Base-by-base conservation (phyloP, 2,113 vertebrate genomes). In the Tylochromis polylepis region DNA sequence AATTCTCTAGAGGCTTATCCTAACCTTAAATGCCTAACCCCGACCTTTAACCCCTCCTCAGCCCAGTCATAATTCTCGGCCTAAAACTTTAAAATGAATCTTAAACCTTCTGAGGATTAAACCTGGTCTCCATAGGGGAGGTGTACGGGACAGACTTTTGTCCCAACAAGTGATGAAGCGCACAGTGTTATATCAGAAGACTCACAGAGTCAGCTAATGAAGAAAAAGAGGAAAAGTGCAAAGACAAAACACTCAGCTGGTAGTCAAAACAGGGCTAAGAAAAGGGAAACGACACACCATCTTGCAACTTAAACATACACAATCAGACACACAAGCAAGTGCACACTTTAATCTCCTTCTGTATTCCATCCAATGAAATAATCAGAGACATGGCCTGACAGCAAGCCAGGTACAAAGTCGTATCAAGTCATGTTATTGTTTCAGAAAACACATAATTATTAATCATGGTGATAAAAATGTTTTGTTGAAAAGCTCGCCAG, bases 221-320 rank as follows among this genome's bases (percentile, higher is more conserved):
- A 60, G 12, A 8, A 77, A 83, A 51, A 81, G 56, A 87, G 83
- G 84, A 90, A 87, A 80, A 78, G 41, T 77, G 56, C 49, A 91
- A 72, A 94, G 88, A 89, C 91, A 93, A 89, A 94, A 94, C 89
- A 95, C 41, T 46, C 43, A 62, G 22, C 79, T 77, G 83, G 88
- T 87, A 93, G 75, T 14, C 90, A 94, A 90, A 95, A 95, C 88
- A 93, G 56, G 56, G 84, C 36, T 62, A 34, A 56, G 57, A 70
- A 46, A 75, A 60, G 24, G 53, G 87, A 92, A 93, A 83, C 59
- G 20, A 15, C 70, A 65, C 70, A 88, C 82, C 60, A n/a, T 82
- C 49, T 75, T 82, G 75, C 80, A 86, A 58, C 41, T 72, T 81
- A 62, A 81, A 86, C 51, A 38, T 70, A 57, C 72, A 51, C 24